Evolutionary conservation across 1,140 invertebrate species (phyloP).

Genomic region (Nixonia krombeini): DNA sequence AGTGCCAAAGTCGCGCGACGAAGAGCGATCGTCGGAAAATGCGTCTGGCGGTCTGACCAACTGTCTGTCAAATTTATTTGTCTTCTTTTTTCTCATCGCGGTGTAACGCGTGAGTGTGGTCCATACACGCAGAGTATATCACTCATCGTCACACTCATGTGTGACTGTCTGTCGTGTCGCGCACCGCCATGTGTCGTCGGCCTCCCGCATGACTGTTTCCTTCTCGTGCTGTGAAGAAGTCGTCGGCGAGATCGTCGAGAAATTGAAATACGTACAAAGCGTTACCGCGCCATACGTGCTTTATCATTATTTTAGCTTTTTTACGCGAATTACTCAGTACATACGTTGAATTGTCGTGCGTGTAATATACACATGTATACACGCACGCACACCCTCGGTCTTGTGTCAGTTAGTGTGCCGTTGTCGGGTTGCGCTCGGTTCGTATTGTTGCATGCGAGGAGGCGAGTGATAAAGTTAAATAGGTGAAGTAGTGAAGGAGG

Average conservation of each 20-base stretch:
- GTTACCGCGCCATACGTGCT: no score
- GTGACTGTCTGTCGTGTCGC: neutral
- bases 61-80: no score
- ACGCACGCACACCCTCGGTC: neutral
- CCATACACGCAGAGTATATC: neutral
- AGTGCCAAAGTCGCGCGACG: neutral
- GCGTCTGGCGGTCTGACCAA: no score
- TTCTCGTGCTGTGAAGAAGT: neutral
- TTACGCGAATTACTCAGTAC: neutral
- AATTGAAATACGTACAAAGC: neutral
- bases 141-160: neutral
- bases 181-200: slow-evolving; percentile 2
- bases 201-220: slow-evolving; percentile 2
- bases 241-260: no score
- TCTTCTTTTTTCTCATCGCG: neutral
- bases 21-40: neutral
- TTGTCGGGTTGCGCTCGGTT: slow-evolving; percentile 1
- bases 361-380: neutral
- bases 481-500: neutral
- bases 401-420: neutral
- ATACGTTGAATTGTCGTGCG: no score
- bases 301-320: neutral
- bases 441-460: neutral
- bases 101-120: neutral
- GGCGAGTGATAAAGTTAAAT: neutral